Conservation (phyloP, 2,888 invertebrate genomes). For the Erebia ligea region DNA sequence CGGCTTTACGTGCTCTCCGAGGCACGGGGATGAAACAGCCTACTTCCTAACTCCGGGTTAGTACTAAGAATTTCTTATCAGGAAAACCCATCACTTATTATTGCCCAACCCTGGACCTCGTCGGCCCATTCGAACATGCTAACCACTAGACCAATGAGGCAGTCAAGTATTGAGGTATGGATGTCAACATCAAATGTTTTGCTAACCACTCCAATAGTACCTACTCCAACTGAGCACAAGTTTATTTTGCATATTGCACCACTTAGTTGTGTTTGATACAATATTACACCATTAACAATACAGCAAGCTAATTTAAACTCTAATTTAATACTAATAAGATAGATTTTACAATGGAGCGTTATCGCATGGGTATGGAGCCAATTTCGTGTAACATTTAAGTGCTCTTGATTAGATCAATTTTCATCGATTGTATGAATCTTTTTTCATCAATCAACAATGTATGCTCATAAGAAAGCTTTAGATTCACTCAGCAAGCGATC, state of each 20-base stretch:
- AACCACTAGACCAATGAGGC: too few species aligned
- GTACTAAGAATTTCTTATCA: too few species aligned
- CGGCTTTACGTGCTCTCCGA: too few species aligned
- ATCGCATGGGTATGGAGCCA: conserved; percentile 19
- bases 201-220: background rate
- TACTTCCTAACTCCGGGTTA: too few species aligned
- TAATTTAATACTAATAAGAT: conserved; percentile 4
- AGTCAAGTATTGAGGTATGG: background rate
- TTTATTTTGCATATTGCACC: conserved; percentile 35
- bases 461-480: too few species aligned
- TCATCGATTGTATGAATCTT: conserved; percentile 16
- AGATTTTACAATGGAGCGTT: background rate
- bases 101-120: too few species aligned
- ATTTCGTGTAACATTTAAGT: conserved; percentile 31
- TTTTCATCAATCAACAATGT: background rate
- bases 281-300: conserved; percentile 18
- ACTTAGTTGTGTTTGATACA: conserved; percentile 28
- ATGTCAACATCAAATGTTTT: conserved; percentile 2
- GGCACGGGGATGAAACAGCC: too few species aligned
- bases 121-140: too few species aligned
- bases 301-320: conserved; percentile 8
- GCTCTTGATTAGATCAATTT: conserved; percentile 33
- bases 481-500: too few species aligned
- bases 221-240: conserved; percentile 5
- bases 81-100: too few species aligned